Percentiles rank a stretch among this genome's conserved stretches.
These are phyloP conservation scores for Hydrotaea cyrtoneurina DNA, from an alignment of 2,888 invertebrate species.

Conservation along the genomic window DNA sequence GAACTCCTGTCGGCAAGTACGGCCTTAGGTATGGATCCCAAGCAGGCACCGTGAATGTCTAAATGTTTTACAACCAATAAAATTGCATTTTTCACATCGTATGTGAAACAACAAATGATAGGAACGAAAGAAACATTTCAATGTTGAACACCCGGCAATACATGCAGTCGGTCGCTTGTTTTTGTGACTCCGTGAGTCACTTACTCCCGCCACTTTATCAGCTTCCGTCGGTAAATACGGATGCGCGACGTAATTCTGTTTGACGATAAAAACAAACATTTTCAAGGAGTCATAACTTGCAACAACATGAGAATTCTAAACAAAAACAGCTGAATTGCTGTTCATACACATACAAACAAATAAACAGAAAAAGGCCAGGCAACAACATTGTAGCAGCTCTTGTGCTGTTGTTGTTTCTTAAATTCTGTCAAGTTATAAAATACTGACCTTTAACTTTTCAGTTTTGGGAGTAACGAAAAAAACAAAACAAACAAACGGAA, in stretches of 20 bases:
- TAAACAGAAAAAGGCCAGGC: not conserved
- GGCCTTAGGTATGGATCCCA: not conserved
- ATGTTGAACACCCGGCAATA: not conserved
- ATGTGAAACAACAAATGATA: constrained; percentile 45
- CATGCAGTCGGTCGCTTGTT: not conserved
- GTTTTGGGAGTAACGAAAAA: not conserved
- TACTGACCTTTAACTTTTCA: constrained; percentile 53
- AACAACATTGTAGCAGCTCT: not conserved
- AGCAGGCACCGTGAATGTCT: constrained; percentile 46
- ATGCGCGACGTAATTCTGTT: not conserved
- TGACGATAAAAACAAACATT: constrained; percentile 19
- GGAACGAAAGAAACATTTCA: not conserved
- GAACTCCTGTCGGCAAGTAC: not conserved
- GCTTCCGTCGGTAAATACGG: constrained; percentile 35
- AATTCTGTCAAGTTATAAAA: constrained; percentile 56
- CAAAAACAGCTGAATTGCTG: constrained; percentile 46
- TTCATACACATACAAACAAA: not conserved
- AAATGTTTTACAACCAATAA: constrained; percentile 78
- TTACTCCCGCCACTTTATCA: constrained; percentile 7
- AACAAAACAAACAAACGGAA: constrained; percentile 36
- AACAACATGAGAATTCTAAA: constrained; percentile 52
- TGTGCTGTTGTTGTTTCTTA: constrained; percentile 11
- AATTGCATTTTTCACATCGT: constrained; percentile 79
- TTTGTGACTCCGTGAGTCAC: not conserved
- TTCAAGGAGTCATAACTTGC: constrained; percentile 33